These are phyloP conservation scores for Dromius quadrimaculatus DNA, from an alignment of 2,888 invertebrate species.

Conservation along the genomic window DNA sequence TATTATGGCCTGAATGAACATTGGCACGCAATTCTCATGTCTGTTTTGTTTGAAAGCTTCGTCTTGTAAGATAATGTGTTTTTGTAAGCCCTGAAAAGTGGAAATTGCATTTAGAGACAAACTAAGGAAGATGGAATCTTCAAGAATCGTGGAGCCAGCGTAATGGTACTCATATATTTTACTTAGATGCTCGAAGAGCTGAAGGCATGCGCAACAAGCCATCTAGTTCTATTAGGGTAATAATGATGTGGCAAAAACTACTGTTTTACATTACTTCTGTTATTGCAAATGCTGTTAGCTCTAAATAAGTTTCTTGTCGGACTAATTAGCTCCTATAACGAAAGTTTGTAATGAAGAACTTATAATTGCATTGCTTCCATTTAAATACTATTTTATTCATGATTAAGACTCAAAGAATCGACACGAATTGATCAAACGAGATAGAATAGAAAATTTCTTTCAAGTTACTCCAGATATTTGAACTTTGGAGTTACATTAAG, in stretches of 20 bases:
- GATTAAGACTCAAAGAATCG: too few species aligned
- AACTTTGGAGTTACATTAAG: too few species aligned
- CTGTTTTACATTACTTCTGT: not conserved
- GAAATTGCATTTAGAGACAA: constrained; percentile 51
- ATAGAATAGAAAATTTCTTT: too few species aligned
- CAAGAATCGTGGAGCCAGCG: constrained; percentile 21
- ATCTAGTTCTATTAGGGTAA: not conserved
- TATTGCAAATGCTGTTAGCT: not conserved
- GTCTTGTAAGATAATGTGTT: constrained; percentile 48
- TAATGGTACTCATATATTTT: constrained; percentile 48
- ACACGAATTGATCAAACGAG: too few species aligned
- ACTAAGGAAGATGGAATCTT: constrained; percentile 42
- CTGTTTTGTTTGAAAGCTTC: constrained; percentile 43
- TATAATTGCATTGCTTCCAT: too few species aligned
- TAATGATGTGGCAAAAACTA: not conserved
- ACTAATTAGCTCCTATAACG: too few species aligned
- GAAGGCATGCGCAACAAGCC: constrained; percentile 19
- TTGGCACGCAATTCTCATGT: constrained; percentile 50
- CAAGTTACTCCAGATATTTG: too few species aligned
- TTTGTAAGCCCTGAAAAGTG: constrained; percentile 47
- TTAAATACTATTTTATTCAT: too few species aligned
- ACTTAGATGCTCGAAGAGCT: constrained; percentile 16
- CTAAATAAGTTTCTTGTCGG: not conserved
- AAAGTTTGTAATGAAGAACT: too few species aligned
- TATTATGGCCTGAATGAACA: constrained; percentile 43